phyloP scores from a whole-genome alignment of 2,113 vertebrate genomes.

The Toxotes jaculatrix region DNA sequence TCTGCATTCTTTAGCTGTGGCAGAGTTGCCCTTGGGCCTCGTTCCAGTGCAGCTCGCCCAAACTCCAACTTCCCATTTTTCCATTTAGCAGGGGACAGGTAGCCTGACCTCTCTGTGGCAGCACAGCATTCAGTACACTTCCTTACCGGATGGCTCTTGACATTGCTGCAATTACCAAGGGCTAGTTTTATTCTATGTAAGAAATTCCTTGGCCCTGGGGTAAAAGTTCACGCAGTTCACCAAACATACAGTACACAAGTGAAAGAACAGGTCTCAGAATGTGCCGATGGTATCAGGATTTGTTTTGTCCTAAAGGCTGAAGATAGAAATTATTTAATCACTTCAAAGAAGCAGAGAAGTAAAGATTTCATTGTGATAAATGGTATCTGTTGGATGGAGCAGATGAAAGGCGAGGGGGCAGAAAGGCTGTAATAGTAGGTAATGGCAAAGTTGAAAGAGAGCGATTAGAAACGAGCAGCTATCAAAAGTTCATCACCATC shows the following conservation, averaged over 20 bases:
- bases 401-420: conserved; percentile 15
- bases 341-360: conserved; percentile 40
- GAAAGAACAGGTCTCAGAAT: conserved; percentile 30
- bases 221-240: conserved; percentile 14
- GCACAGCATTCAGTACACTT: conserved; percentile 26
- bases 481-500: conserved; percentile 1
- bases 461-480: conserved; percentile 13
- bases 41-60: conserved; percentile 59
- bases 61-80: conserved; percentile 66
- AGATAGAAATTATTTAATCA: conserved; percentile 48
- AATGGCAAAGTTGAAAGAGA: conserved; percentile 17
- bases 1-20: conserved; percentile 55
- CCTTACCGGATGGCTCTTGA: conserved; percentile 30
- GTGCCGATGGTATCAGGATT: conserved; percentile 38
- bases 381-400: conserved; percentile 17
- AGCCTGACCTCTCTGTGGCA: conserved; percentile 48
- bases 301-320: conserved; percentile 51
- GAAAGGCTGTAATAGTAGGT: conserved; percentile 13
- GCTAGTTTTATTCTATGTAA: conserved; percentile 29
- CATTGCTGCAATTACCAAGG: conserved; percentile 36
- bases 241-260: neutral
- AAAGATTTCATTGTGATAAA: conserved; percentile 53
- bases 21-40: conserved; percentile 64
- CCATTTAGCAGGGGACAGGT: conserved; percentile 57
- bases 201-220: conserved; percentile 21